A percentile compares a stretch with the other conserved stretches of the same genome.
Evolutionary conservation across 2,797 vertebrate genomes (phyloP).

Genomic region (Platyrinchus mystaceus): DNA sequence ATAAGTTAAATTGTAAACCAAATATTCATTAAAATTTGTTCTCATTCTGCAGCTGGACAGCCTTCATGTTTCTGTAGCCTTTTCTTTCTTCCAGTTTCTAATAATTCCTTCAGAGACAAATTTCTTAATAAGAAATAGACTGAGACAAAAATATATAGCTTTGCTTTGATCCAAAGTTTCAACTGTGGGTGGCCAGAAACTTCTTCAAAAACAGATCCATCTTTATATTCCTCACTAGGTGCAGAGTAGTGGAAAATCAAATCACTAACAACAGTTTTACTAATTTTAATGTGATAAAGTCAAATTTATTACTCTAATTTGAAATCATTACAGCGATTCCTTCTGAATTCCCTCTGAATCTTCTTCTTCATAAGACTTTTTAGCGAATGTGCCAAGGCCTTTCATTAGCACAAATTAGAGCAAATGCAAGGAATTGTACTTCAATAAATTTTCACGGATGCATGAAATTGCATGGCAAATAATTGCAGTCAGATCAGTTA

Average conservation of each 20-base stretch:
- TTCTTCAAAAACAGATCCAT: not conserved
- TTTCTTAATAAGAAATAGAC: not conserved
- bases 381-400: slow-evolving; percentile 37
- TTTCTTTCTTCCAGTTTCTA: not conserved
- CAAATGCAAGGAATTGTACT: slow-evolving; percentile 51
- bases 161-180: not conserved
- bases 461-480: slow-evolving; percentile 60
- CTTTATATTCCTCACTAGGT: not conserved
- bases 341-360: slow-evolving; percentile 32
- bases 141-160: not conserved
- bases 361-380: not conserved
- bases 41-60: not conserved
- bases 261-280: slow-evolving; percentile 39
- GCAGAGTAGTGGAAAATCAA: slow-evolving; percentile 7
- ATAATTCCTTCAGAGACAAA: not conserved
- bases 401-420: slow-evolving; percentile 62
- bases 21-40: not conserved
- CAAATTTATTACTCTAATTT: slow-evolving; percentile 55
- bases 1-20: not conserved
- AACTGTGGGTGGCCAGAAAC: not conserved
- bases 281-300: slow-evolving; percentile 55
- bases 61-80: not conserved
- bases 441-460: slow-evolving; percentile 60
- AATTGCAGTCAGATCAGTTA: slow-evolving; percentile 45
- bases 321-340: slow-evolving; percentile 46